Evolutionary conservation across 2,797 vertebrate species (phyloP), one percentile per base, ranked within the genome.

Genomic region (Micromesistius poutassou): DNA sequence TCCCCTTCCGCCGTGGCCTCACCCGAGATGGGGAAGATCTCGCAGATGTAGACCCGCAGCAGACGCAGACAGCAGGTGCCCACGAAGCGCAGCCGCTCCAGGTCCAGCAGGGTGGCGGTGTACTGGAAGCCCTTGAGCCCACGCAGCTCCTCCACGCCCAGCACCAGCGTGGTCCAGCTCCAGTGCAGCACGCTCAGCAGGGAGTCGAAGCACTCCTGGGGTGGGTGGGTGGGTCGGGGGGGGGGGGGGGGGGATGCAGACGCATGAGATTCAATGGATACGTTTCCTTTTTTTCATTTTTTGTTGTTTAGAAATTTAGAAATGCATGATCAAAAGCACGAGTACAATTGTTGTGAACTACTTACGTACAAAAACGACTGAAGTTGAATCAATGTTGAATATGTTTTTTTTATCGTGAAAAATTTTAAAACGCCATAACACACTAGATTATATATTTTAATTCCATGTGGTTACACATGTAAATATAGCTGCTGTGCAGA

Each of bases 21-120:
- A 99, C 98, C 98, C 90, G 97, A 97, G 77, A 99, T 97, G 74
- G 98, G 98, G 89, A 98, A 99, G 89, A 99, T 99, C 87, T 99
- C 98, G 92, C 98, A 99, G 80, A 97, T 98, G 92, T 99, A 99
- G 84, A 99, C 97, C 55, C 98, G 95, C 82, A 99, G 91, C 80
- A 99, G 90, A 16, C 98, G 95, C 74, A 99, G 94, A 88, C 98
- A 99, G 91, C 97, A 99, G 16, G 97, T 97, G 77, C 97, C 98
- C 70, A 99, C 98, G 76, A 99, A 99, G 81, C 97, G 96, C 31
- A 99, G 89, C 30, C 98, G 95, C 93, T 99, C 98, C 83, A 99
- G 93, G 91, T 99, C 98, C 75, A 99, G 89, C 81, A 99, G 94
- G 4, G 98, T 99, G 83, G 98, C 98, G 0, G 98, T 99, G 87